phyloP scores from a whole-genome alignment of 2,113 vertebrate species.

The Axis porcinus region DNA sequence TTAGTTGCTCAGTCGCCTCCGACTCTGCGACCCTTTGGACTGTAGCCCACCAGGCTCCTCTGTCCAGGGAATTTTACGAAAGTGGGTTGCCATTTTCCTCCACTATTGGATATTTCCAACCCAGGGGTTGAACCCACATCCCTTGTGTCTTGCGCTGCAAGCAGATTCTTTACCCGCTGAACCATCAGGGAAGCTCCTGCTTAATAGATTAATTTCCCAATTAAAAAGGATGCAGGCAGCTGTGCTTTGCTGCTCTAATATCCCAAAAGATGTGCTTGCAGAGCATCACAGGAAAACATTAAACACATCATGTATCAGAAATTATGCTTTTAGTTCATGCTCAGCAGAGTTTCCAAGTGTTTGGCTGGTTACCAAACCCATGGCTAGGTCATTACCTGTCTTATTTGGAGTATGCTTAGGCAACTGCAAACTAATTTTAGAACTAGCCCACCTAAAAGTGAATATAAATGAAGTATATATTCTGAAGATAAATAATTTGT shows the following conservation, averaged over 20 bases:
- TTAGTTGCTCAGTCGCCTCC: neutral
- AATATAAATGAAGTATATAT: neutral
- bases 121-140: neutral
- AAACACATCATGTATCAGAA: neutral
- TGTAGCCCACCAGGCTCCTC: neutral
- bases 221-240: neutral
- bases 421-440: neutral
- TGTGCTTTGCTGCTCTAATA: neutral
- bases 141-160: neutral
- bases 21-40: neutral
- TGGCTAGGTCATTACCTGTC: neutral
- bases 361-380: neutral
- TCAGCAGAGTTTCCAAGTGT: neutral
- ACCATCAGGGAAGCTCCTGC: neutral
- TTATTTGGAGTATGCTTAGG: neutral
- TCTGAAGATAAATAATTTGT: neutral
- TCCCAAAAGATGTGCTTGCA: neutral
- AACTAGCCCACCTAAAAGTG: neutral
- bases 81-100: neutral
- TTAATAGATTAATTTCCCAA: neutral
- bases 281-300: neutral
- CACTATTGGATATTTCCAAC: neutral
- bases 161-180: neutral
- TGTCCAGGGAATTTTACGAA: neutral
- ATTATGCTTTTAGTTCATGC: neutral